Conservation (phyloP, 2,888 invertebrate genomes). For the Apotomis betuletana region DNA sequence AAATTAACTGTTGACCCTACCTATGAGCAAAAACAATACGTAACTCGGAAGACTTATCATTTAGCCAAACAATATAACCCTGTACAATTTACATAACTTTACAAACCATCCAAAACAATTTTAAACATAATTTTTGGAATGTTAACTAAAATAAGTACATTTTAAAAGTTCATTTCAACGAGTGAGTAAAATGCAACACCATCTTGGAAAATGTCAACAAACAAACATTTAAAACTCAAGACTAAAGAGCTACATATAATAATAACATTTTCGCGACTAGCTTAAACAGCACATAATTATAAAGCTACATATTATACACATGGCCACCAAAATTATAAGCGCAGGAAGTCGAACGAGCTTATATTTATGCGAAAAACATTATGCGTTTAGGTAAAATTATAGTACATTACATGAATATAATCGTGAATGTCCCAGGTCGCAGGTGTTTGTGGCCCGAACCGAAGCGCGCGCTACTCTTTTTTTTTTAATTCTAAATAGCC, state of each 20-base stretch:
- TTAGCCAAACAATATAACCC: constrained; percentile 16
- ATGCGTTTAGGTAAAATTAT: background rate
- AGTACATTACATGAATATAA: background rate
- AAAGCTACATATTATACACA: background rate
- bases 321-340: background rate
- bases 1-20: background rate
- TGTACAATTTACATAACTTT: constrained; percentile 30
- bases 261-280: constrained; percentile 12
- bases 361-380: background rate
- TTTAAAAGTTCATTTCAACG: constrained; percentile 10
- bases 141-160: constrained; percentile 35
- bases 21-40: background rate
- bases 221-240: background rate
- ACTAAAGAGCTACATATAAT: background rate
- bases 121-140: constrained; percentile 29
- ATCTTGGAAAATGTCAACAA: background rate
- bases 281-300: background rate
- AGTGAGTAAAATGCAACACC: constrained; percentile 2
- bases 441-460: too few relatives aligned
- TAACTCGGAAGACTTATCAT: constrained; percentile 18
- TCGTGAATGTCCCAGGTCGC: too few relatives aligned
- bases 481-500: too few relatives aligned
- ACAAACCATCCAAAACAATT: constrained; percentile 1
- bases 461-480: too few relatives aligned
- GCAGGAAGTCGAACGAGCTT: background rate